These are phyloP conservation scores for Numenius phaeopus DNA, from an alignment of 2,797 vertebrate genomes.

Conservation along the genomic window DNA sequence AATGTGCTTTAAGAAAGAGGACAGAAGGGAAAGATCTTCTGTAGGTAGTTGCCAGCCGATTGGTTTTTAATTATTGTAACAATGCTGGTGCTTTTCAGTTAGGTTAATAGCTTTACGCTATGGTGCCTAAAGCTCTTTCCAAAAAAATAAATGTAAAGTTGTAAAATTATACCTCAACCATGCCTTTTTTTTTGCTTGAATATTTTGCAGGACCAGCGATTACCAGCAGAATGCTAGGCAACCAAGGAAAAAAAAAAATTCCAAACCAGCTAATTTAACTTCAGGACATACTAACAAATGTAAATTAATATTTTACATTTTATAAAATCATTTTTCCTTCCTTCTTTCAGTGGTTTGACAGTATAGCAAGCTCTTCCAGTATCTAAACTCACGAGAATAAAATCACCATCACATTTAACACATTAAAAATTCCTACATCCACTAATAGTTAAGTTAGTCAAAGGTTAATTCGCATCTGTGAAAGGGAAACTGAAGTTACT, in stretches of 20 bases:
- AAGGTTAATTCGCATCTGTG: conserved; percentile 78
- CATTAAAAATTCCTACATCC: background rate
- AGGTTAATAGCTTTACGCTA: background rate
- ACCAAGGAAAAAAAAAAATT: background rate
- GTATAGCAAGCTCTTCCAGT: background rate
- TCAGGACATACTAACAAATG: background rate
- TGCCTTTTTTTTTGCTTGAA: background rate
- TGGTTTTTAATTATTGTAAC: background rate
- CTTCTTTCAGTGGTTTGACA: background rate
- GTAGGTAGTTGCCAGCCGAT: background rate
- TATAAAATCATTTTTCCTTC: background rate
- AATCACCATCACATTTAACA: background rate
- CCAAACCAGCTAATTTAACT: background rate
- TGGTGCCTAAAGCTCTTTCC: background rate
- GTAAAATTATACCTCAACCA: background rate
- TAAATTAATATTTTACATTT: background rate
- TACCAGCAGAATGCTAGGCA: background rate
- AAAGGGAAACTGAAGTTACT: conserved; percentile 70
- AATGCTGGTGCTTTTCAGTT: background rate
- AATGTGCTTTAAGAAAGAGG: background rate
- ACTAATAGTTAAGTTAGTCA: conserved; percentile 70
- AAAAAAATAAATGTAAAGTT: background rate
- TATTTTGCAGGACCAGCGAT: background rate
- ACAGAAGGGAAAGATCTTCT: background rate
- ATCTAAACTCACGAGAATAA: background rate